phyloP scores from a whole-genome alignment of 2,113 vertebrate genomes.

The Boleophthalmus pectinirostris region DNA sequence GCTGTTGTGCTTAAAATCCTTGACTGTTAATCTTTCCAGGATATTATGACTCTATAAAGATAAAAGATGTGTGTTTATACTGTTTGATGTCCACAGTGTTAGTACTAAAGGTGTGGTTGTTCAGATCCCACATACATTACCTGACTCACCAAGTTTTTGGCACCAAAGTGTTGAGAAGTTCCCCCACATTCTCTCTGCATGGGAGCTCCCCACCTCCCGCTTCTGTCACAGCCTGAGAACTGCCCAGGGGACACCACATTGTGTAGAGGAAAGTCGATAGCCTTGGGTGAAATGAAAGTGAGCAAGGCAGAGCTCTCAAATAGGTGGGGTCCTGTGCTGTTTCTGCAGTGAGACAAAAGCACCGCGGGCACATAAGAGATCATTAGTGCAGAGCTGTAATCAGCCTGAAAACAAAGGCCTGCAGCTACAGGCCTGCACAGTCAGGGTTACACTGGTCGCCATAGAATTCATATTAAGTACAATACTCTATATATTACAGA shows the following conservation, averaged over 20 bases:
- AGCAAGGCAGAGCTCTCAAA: constrained; percentile 50
- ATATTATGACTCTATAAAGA: background rate
- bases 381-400: constrained; percentile 58
- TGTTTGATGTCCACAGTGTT: background rate
- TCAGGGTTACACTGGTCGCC: constrained; percentile 28
- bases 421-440: constrained; percentile 47
- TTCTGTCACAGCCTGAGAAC: constrained; percentile 42
- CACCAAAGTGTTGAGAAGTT: constrained; percentile 36
- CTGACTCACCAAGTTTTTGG: constrained; percentile 22
- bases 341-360: constrained; percentile 59
- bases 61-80: constrained; percentile 5
- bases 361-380: constrained; percentile 40
- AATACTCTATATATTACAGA: constrained; percentile 55
- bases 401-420: constrained; percentile 48
- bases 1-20: background rate
- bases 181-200: constrained; percentile 28
- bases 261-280: constrained; percentile 69
- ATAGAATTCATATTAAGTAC: background rate
- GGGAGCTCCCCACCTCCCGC: constrained; percentile 10
- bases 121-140: constrained; percentile 30
- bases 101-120: constrained; percentile 23
- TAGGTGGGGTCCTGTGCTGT: constrained; percentile 59
- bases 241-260: constrained; percentile 57
- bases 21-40: background rate
- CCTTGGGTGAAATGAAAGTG: constrained; percentile 71